phyloP scores from a whole-genome alignment of 2,113 vertebrate species.

The Balaeniceps rex region DNA sequence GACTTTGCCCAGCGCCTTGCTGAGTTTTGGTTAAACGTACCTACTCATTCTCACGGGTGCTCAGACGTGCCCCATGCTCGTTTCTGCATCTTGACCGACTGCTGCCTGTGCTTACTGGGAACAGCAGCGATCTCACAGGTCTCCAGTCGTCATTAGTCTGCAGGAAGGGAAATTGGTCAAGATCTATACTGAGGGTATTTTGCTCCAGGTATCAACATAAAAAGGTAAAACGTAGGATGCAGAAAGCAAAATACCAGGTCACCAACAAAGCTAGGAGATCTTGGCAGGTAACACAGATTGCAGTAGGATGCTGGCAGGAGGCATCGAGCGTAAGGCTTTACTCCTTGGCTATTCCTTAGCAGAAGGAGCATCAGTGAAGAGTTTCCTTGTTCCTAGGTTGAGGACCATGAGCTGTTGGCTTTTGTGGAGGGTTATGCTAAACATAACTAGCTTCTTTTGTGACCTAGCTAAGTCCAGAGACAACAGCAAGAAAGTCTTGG shows the following conservation, averaged over 20 bases:
- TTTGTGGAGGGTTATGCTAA: background rate
- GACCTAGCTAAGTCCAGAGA: background rate
- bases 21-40: background rate
- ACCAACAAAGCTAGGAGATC: background rate
- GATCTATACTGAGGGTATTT: background rate
- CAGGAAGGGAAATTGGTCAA: background rate
- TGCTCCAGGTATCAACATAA: background rate
- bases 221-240: background rate
- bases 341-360: background rate
- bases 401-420: background rate
- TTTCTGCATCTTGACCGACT: background rate
- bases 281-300: background rate
- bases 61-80: fast-evolving
- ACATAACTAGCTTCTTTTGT: background rate
- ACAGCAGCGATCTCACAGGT: background rate
- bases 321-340: background rate
- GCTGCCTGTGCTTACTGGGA: background rate
- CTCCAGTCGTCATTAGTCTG: background rate
- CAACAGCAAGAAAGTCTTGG: background rate
- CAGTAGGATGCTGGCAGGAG: background rate
- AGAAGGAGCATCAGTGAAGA: background rate
- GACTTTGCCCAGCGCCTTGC: background rate
- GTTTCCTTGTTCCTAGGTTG: background rate
- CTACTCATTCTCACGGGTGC: fast-evolving
- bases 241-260: background rate